These are phyloP conservation scores for Callinectes sapidus DNA, from an alignment of 2,888 invertebrate species.

Conservation along the genomic window DNA sequence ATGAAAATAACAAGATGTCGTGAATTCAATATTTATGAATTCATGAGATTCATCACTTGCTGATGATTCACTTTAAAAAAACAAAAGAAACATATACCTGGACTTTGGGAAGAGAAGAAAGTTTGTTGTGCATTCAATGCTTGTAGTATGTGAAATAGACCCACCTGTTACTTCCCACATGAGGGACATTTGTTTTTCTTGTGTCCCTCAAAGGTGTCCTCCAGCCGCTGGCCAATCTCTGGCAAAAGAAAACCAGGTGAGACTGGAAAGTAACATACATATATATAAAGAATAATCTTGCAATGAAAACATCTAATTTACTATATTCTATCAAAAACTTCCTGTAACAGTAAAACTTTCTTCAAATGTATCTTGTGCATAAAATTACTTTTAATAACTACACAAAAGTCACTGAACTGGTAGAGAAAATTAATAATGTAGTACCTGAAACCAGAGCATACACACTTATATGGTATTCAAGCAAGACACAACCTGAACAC, in stretches of 20 bases:
- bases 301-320: background rate
- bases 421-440: no score
- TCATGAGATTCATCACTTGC: background rate
- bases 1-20: background rate
- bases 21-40: background rate
- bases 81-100: background rate
- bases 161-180: slow-evolving; percentile 42
- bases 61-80: background rate
- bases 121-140: background rate
- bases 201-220: slow-evolving; percentile 38
- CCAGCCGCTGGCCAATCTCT: slow-evolving; percentile 61
- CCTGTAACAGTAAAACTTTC: no score
- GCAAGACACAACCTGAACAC: background rate
- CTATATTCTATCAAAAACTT: background rate
- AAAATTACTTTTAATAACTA: no score
- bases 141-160: background rate
- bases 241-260: background rate
- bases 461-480: background rate
- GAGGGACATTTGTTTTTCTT: slow-evolving; percentile 56
- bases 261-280: background rate
- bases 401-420: no score
- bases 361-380: background rate
- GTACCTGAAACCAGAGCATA: no score
- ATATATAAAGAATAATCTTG: background rate
- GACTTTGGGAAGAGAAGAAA: background rate